Evolutionary conservation across 2,797 vertebrate genomes (phyloP), one percentile per base, ranked within the genome.

Genomic region (Sparidentex hasta): DNA sequence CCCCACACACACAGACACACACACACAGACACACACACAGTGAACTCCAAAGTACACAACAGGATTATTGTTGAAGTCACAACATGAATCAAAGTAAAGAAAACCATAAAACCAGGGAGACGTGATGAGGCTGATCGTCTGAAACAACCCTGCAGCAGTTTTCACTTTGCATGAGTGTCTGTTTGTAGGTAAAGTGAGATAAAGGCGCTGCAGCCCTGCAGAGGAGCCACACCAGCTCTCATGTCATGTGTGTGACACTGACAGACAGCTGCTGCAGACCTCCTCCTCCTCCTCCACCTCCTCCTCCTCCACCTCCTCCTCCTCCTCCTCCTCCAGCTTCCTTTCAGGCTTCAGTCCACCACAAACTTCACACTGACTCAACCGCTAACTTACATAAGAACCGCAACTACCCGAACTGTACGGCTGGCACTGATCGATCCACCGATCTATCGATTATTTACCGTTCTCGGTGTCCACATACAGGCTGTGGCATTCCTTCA

Each of bases 401-500:
- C 27, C 25, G 27, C 57, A 72, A 43, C 54, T 71, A 1, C 18
- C 18, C 43, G 11, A 17, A 71, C 51, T 11, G 43, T 4, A 11
- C 1, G 56, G 46, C 67, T 51, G 48, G 11, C 48, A 9, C 20
- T 7, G 9, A 13, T 21, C 20, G 48, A n/a, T 12, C 23, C n/a
- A 54, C 33, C 5, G 43, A 44, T 44, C 43, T 21, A 5, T 1
- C 25, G 25, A 8, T 83, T 61, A 64, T 90, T 95, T 96, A 96
- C 96, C 96, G 93, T 95, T 92, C 16, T 95, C 93, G 82, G 78
- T 89, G 94, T 96, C 95, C 61, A 95, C 88, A 72, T 96, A 96
- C 58, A 96, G 65, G 78, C 62, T 87, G 95, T 96, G 93, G 74
- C 95, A 95, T 82, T 96, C 95, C 86, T 88, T 95, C 57, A 96